Conservation (phyloP, 2,888 invertebrate genomes). For the Digitonthophagus gazella region DNA sequence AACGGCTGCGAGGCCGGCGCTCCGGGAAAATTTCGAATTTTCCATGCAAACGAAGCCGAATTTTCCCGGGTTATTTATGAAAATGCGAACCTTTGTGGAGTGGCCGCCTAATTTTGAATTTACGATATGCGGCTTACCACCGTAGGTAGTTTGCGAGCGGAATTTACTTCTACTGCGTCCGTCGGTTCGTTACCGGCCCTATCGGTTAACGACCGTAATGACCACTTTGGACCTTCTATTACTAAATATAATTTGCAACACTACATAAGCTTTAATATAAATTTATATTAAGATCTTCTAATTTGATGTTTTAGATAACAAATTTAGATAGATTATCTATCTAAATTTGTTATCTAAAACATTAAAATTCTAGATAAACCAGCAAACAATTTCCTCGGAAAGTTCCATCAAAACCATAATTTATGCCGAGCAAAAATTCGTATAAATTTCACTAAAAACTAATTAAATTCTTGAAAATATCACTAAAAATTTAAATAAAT, state of each 20-base stretch:
- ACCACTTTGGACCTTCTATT: background rate
- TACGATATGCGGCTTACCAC: background rate
- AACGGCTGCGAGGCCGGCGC: background rate
- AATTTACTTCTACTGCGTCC: background rate
- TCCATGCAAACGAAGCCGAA: background rate
- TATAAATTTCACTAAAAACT: no score
- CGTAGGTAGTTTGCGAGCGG: background rate
- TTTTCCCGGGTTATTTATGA: background rate
- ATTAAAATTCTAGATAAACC: background rate
- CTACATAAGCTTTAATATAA: background rate
- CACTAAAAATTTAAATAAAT: no score
- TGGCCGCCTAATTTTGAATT: background rate
- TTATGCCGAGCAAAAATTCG: no score
- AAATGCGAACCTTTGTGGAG: background rate
- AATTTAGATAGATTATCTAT: no score
- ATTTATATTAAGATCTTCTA: background rate
- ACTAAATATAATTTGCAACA: background rate
- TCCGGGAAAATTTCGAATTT: background rate
- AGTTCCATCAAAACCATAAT: background rate
- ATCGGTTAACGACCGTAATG: background rate
- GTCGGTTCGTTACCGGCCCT: background rate
- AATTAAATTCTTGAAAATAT: no score
- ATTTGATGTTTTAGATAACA: no score
- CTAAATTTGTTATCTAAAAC: no score
- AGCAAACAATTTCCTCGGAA: background rate